Evolutionary conservation across 2,797 vertebrate genomes (phyloP), one percentile per base, ranked within the genome.

Genomic region (Borostomias antarcticus): DNA sequence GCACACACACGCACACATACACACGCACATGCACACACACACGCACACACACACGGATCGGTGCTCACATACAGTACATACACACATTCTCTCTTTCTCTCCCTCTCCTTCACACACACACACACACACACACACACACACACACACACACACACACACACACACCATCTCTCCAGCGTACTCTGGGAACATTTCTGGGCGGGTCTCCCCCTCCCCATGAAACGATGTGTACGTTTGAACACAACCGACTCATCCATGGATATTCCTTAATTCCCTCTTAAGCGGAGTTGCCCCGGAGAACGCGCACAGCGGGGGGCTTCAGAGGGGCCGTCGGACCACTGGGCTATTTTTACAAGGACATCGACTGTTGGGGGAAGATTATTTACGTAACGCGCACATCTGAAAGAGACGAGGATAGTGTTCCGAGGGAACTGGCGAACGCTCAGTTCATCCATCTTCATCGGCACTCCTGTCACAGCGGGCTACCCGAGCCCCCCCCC

Each of bases 191-290:
- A 2, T 7, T 23, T 21, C 51, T 5, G 9, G 33, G 23, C 17
- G 56, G 56, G 56, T 21, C 9, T 7, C 8, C 15, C 19, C 33
- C 32, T 33, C 33, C 35, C 4, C 2, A 10, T 37, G 21, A 35
- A 48, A 32, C 57, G 52, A 58, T 71, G 66, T 68, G 69, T 73
- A 69, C 75, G 70, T 81, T 79, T 83, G 80, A 84, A 45, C 80
- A 72, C 71, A 63, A 85, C 84, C 79, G 80, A 86, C 73, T 66
- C 81, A 80, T 64, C 81, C 74, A 68, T 66, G 85, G 65, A 85
- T 82, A 67, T n/a, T 78, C 80, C 81, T 81, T 82, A 84, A 85
- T 77, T 73, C 65, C 72, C 68, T 72, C 60, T 85, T 80, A 71
- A 58, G 70, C 77, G 73, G 82, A 62, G 62, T 70, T 67, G 67